Conservation (phyloP, 2,888 invertebrate species). For the Marronus borbonicus region DNA sequence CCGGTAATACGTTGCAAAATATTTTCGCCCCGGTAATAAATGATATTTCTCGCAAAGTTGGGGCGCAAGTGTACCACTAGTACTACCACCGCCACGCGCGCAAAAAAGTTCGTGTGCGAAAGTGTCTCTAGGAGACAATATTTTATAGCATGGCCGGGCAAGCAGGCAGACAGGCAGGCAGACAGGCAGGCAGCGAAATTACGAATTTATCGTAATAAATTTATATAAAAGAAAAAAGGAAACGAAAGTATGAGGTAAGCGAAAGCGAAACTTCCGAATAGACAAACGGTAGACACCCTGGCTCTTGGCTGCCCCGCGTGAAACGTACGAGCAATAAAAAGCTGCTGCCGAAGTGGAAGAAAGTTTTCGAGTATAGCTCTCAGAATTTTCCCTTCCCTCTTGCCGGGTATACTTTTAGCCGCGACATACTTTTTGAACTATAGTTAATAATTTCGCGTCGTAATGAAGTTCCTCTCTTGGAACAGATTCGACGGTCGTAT, state of each 20-base stretch:
- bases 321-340: conserved; percentile 19
- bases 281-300: conserved; percentile 2
- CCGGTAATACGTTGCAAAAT: conserved; percentile 44
- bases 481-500: conserved; percentile 9
- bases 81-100: not conserved
- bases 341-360: not conserved
- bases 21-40: conserved; percentile 42
- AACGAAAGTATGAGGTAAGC: not conserved
- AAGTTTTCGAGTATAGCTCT: conserved; percentile 17
- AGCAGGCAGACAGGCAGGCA: too few species aligned
- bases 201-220: conserved; percentile 53
- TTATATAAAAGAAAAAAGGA: conserved; percentile 31
- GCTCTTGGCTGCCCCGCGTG: not conserved
- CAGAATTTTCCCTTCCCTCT: not conserved
- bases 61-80: not conserved
- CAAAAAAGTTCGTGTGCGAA: conserved; percentile 36
- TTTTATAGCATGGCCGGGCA: conserved; percentile 39
- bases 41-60: conserved; percentile 39
- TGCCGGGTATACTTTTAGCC: not conserved
- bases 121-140: conserved; percentile 48
- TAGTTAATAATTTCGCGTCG: conserved; percentile 5
- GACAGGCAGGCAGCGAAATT: conserved; percentile 33
- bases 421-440: conserved; percentile 6
- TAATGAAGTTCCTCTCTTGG: conserved; percentile 1
- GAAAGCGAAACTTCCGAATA: conserved; percentile 49